phyloP scores from a whole-genome alignment of 2,888 invertebrate species.

The Diogma glabrata region DNA sequence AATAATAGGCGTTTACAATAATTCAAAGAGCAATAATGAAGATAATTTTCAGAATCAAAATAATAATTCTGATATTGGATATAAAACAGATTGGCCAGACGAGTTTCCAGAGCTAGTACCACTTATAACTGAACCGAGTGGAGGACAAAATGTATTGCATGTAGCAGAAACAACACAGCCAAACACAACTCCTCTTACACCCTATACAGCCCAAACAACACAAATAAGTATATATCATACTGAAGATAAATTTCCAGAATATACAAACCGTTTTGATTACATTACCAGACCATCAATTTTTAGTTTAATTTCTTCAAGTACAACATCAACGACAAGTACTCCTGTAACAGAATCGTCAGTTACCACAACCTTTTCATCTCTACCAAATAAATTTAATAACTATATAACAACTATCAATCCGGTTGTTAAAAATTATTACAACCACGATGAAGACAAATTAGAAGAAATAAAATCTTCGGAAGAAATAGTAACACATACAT shows the following conservation, averaged over 20 bases:
- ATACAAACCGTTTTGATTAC: conserved; percentile 9
- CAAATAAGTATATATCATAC: conserved; percentile 1
- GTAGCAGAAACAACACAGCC: too few relatives aligned
- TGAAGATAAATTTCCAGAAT: conserved; percentile 10
- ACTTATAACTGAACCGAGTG: conserved; percentile 14
- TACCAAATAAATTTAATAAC: background rate
- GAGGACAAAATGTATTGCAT: too few relatives aligned
- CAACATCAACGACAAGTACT: background rate
- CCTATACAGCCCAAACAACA: background rate
- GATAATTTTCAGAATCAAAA: conserved; percentile 26
- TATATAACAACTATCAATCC: too few relatives aligned
- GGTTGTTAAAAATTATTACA: too few relatives aligned
- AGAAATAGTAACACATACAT: background rate
- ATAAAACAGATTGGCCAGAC: conserved; percentile 10
- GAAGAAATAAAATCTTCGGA: conserved; percentile 10
- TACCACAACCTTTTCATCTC: background rate
- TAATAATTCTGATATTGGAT: conserved; percentile 22
- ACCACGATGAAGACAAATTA: too few relatives aligned
- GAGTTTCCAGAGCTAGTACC: conserved; percentile 15
- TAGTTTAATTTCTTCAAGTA: background rate
- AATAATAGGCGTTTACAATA: conserved; percentile 40
- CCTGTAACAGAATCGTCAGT: background rate
- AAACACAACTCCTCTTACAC: background rate
- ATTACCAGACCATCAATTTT: background rate
- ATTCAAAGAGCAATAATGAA: conserved; percentile 21